phyloP scores from a whole-genome alignment of 2,113 vertebrate genomes.

The Pollimyrus isidori region DNA sequence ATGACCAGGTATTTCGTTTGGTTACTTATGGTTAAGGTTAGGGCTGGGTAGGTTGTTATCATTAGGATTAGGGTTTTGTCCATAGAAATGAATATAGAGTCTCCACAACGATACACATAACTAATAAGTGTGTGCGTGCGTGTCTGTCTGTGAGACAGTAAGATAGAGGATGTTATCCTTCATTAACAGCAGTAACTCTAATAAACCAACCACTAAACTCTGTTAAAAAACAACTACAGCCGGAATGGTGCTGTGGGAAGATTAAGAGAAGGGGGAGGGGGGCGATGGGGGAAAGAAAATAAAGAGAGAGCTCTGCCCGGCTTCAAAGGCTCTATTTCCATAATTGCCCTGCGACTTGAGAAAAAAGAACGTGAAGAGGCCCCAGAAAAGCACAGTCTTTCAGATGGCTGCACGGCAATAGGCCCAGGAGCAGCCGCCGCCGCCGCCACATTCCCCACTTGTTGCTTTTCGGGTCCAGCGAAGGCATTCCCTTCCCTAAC shows the following conservation, averaged over 20 bases:
- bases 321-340: constrained; percentile 74
- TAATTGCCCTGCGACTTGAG: constrained; percentile 78
- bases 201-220: background rate
- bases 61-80: background rate
- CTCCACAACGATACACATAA: background rate
- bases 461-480: constrained; percentile 58
- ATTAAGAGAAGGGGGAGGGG: background rate
- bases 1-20: background rate
- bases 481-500: constrained; percentile 55
- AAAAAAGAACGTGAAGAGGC: constrained; percentile 64
- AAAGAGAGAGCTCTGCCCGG: constrained; percentile 51
- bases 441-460: constrained; percentile 52
- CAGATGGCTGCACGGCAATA: constrained; percentile 68
- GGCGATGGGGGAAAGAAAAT: constrained; percentile 46
- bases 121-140: background rate
- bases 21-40: background rate
- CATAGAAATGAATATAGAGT: background rate
- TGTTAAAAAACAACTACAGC: constrained; percentile 5
- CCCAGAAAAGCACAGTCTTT: constrained; percentile 65
- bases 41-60: background rate
- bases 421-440: constrained; percentile 50
- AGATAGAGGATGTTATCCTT: background rate
- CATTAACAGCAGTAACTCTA: constrained; percentile 10
- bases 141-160: background rate
- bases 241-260: constrained; percentile 1